A percentile compares a stretch with the other conserved stretches of the same genome.
Evolutionary conservation across 2,888 invertebrate genomes (phyloP).

Genomic region (Epinotia bilunana): DNA sequence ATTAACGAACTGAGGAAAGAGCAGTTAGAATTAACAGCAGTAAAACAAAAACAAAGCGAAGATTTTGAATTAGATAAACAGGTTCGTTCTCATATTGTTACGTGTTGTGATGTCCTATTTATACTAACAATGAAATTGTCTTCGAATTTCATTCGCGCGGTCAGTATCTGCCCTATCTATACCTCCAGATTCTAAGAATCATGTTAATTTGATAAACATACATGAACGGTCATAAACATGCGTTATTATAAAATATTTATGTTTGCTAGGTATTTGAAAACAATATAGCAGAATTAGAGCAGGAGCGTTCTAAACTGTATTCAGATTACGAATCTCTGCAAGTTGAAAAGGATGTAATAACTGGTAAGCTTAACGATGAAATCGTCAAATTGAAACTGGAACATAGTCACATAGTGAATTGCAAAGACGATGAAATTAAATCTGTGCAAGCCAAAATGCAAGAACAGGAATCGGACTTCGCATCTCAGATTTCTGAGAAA

Average conservation of each 20-base stretch:
- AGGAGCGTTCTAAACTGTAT: slow-evolving; percentile 51
- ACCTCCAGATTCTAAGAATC: not conserved
- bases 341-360: slow-evolving; percentile 55
- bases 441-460: slow-evolving; percentile 58
- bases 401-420: slow-evolving; percentile 53
- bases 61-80: slow-evolving; percentile 62
- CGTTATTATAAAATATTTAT: slow-evolving; percentile 49
- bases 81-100: slow-evolving; percentile 63
- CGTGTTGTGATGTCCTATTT: slow-evolving; percentile 53
- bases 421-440: slow-evolving; percentile 62
- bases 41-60: slow-evolving; percentile 56
- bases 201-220: not conserved
- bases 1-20: slow-evolving; percentile 56
- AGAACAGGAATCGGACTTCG: slow-evolving; percentile 53
- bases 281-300: slow-evolving; percentile 58
- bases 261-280: slow-evolving; percentile 67
- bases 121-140: slow-evolving; percentile 6
- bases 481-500: slow-evolving; percentile 55
- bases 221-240: not conserved
- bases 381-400: slow-evolving; percentile 57
- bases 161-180: not conserved
- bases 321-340: slow-evolving; percentile 53
- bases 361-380: slow-evolving; percentile 57
- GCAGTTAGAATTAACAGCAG: slow-evolving; percentile 52
- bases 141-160: no score